Evolutionary conservation across 2,113 vertebrate genomes (phyloP), one percentile per base, ranked within the genome.

Genomic region (Hypocryptadius cinnamomeus): DNA sequence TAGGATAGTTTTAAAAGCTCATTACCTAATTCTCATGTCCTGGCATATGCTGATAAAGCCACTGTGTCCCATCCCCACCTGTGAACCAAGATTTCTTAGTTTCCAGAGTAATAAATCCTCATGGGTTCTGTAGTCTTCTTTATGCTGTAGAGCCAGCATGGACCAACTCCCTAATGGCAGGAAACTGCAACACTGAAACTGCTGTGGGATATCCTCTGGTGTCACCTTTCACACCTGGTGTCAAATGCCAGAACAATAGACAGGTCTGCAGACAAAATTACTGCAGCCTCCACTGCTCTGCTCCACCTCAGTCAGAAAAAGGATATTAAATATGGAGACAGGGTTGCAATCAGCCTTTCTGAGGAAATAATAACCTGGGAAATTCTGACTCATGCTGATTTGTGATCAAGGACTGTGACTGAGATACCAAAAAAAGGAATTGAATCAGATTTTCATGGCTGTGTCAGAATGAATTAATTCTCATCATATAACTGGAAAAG

Each of bases 361-460:
- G 76, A 92, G 82, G 92, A 97, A 96, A 94, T 95, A 96, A 96
- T 72, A 91, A 94, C 82, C 90, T 85, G 87, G 87, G 87, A 94
- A 95, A 94, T 84, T 96, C 96, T 97, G 97, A 97, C 79, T 96
- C 96, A 97, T 72, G 74, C 90, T 92, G 87, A 95, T 96, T 95
- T 96, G 89, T 90, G 93, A 96, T 96, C 89, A 96, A 94, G 94
- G 77, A 89, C 93, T 96, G 84, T 90, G 91, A 94, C 77, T 85
- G 84, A 91, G 85, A 94, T 68, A 95, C 89, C 90, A 89, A 85
- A 96, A 95, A 97, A 95, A 90, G 94, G 77, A 96, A 93, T 27
- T 78, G 90, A 97, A 97, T 96, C 85, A 92, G 92, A 94, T 94
- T 96, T 96, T 79, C 91, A 95, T 86, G 93, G 92, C 57, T 94